Evolutionary conservation across 2,113 vertebrate species (phyloP).

Genomic region (Psittacula cyanocephala): DNA sequence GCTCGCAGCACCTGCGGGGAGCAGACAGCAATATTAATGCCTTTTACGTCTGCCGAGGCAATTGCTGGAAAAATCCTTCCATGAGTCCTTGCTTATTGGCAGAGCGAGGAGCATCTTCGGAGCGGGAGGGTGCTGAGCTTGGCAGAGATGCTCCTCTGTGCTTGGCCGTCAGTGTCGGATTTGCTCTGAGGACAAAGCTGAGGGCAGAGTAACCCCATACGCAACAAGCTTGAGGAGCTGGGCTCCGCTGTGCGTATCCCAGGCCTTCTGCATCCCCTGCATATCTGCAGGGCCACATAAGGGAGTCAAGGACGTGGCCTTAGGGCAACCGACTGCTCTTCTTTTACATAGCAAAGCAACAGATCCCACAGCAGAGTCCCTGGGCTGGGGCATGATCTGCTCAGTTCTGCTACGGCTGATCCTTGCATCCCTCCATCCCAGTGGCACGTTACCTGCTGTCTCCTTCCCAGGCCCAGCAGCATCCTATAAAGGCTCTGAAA

Average conservation of each 20-base stretch:
- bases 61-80: constrained; percentile 6
- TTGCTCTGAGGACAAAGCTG: background rate
- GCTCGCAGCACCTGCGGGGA: background rate
- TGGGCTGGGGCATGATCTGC: rapidly evolving
- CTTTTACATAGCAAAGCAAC: rapidly evolving
- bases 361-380: background rate
- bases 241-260: background rate
- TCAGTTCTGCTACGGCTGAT: background rate
- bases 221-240: rapidly evolving
- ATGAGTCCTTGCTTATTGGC: background rate
- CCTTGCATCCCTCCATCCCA: background rate
- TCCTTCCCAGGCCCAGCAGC: background rate
- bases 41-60: background rate
- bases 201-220: background rate
- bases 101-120: background rate
- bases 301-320: background rate
- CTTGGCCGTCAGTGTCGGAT: rapidly evolving
- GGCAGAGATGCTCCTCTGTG: background rate
- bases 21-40: background rate
- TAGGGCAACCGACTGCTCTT: rapidly evolving
- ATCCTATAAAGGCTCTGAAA: background rate
- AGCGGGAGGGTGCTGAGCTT: background rate
- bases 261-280: background rate
- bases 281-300: rapidly evolving
- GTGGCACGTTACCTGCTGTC: background rate